Percentiles rank a stretch among this genome's conserved stretches.
Conservation (phyloP, 1,140 invertebrate species). For the Aphis gossypii region DNA sequence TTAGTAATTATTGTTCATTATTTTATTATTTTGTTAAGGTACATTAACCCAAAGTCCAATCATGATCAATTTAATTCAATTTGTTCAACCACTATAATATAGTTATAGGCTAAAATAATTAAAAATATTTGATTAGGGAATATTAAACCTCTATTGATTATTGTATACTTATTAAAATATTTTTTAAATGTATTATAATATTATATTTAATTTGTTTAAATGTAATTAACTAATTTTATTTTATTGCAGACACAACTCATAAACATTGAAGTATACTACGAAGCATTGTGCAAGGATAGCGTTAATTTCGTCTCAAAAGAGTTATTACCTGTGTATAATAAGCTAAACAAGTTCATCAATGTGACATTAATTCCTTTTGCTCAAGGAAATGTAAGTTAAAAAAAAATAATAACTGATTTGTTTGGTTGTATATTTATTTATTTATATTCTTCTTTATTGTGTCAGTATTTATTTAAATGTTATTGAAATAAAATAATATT, state of each 20-base stretch:
- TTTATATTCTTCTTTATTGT: not conserved
- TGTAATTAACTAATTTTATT: not conserved
- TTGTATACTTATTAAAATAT: not conserved
- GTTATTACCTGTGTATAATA: not conserved
- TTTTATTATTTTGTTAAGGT: too few relatives aligned
- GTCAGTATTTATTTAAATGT: not conserved
- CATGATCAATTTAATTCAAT: not conserved
- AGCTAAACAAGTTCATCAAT: not conserved
- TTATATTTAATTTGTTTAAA: not conserved
- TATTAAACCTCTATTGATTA: not conserved
- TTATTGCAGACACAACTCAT: not conserved
- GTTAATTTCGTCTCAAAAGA: not conserved
- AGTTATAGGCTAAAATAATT: too few relatives aligned
- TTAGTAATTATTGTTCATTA: not conserved
- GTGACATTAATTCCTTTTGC: slow-evolving; percentile 17
- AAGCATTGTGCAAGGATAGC: not conserved
- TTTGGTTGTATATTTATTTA: not conserved
- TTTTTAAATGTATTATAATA: not conserved
- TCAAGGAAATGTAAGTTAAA: slow-evolving; percentile 18
- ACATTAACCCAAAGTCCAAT: too few relatives aligned
- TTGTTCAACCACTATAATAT: not conserved
- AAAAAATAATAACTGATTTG: not conserved
- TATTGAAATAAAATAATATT: not conserved
- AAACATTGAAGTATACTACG: not conserved
- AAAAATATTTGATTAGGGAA: not conserved